Conservation (phyloP, 2,888 invertebrate species). For the Merodon equestris region DNA sequence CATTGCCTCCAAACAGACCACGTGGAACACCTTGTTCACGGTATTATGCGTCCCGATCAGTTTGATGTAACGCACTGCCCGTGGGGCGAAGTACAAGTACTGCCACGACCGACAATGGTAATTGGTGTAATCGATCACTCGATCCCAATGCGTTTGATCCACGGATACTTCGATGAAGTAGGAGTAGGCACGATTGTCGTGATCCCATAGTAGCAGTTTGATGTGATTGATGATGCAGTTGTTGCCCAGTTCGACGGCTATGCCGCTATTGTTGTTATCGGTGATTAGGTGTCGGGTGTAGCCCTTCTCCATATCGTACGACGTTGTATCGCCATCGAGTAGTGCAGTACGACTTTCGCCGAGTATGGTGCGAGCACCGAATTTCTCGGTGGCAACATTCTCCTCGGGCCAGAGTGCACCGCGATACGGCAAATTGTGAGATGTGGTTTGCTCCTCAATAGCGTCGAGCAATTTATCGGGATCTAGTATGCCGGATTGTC, state of each 20-base stretch:
- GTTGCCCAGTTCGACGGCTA: conserved; percentile 90
- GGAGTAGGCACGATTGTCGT: conserved; percentile 86
- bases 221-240: conserved; percentile 96
- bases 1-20: conserved; percentile 94
- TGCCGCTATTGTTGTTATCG: conserved; percentile 88
- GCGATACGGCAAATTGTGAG: conserved; percentile 90
- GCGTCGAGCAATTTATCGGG: conserved; percentile 96
- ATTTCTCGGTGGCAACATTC: conserved; percentile 91
- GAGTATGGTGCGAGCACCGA: conserved; percentile 91
- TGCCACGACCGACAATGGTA: conserved; percentile 99
- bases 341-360: conserved; percentile 94
- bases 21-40: conserved; percentile 95
- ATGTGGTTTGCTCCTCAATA: conserved; percentile 91
- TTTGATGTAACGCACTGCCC: conserved; percentile 91
- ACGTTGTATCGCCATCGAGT: conserved; percentile 91
- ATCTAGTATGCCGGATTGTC: conserved; percentile 91
- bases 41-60: conserved; percentile 96
- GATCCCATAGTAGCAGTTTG: conserved; percentile 95
- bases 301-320: conserved; percentile 95
- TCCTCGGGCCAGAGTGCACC: conserved; percentile 91
- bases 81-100: conserved; percentile 92
- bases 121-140: conserved; percentile 93
- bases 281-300: conserved; percentile 93
- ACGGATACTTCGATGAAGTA: conserved; percentile 89
- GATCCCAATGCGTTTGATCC: conserved; percentile 96